Conservation (phyloP, 2,797 vertebrate genomes). For the Tenualosa ilisha region DNA sequence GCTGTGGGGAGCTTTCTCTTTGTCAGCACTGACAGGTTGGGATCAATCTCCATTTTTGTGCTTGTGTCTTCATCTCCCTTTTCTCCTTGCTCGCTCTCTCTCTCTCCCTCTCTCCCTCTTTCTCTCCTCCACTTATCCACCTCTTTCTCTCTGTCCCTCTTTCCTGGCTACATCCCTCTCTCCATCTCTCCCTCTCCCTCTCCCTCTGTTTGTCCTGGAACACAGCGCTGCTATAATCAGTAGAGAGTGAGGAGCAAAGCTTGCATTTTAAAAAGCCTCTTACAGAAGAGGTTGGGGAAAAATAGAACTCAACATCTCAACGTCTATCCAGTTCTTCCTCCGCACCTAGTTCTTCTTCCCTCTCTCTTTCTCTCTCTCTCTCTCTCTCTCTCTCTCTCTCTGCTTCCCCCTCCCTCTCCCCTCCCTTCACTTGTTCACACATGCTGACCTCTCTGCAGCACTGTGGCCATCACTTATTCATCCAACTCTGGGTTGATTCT, state of each 20-base stretch:
- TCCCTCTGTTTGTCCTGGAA: neutral
- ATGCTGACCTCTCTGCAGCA: conserved; percentile 45
- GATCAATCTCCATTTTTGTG: neutral
- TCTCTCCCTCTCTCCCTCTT: neutral
- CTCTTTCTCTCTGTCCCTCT: neutral
- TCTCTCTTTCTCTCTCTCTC: conserved; percentile 16
- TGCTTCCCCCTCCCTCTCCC: conserved; percentile 8
- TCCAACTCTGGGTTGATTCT: conserved; percentile 48
- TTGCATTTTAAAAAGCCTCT: conserved; percentile 21
- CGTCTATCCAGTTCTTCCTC: neutral
- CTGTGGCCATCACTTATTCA: conserved; percentile 51
- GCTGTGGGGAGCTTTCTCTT: neutral
- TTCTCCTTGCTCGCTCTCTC: neutral
- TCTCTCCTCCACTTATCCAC: neutral
- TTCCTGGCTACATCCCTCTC: neutral
- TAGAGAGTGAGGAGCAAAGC: neutral
- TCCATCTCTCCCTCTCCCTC: neutral
- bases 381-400: conserved; percentile 3
- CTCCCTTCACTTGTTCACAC: neutral
- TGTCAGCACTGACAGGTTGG: neutral
- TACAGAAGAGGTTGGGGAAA: neutral
- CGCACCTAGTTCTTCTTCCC: neutral
- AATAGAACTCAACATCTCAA: neutral
- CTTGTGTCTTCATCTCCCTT: neutral
- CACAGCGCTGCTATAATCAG: neutral